phyloP scores from a whole-genome alignment of 1,140 invertebrate species.

The Drosophila nannoptera region DNA sequence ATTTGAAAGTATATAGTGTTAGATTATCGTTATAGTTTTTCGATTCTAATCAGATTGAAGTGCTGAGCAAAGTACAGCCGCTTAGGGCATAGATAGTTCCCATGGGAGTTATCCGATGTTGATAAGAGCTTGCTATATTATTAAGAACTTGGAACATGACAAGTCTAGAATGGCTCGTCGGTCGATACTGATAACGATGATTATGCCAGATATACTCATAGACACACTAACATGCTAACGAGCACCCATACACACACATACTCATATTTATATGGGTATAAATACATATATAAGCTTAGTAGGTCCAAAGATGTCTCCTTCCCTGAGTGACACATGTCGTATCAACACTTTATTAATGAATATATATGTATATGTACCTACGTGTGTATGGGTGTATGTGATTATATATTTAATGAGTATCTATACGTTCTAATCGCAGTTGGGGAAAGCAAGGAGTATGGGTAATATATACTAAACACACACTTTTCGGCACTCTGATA shows the following conservation, averaged over 20 bases:
- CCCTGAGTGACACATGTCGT: background rate
- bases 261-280: background rate
- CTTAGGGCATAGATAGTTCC: background rate
- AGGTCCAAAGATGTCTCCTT: background rate
- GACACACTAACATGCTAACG: background rate
- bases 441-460: no score
- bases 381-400: no score
- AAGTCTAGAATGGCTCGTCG: background rate
- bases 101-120: background rate
- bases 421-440: background rate
- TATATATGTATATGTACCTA: background rate
- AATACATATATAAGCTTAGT: background rate
- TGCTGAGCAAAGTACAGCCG: background rate
- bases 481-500: no score
- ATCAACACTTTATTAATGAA: background rate
- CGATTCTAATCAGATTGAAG: background rate
- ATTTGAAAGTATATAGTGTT: no score
- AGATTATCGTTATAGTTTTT: no score
- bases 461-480: no score
- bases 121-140: background rate
- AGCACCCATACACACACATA: background rate
- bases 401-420: background rate
- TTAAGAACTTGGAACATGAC: background rate
- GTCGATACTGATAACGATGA: background rate
- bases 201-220: background rate